Conservation (phyloP, 2,797 vertebrate species). For the Rhinella marina region DNA sequence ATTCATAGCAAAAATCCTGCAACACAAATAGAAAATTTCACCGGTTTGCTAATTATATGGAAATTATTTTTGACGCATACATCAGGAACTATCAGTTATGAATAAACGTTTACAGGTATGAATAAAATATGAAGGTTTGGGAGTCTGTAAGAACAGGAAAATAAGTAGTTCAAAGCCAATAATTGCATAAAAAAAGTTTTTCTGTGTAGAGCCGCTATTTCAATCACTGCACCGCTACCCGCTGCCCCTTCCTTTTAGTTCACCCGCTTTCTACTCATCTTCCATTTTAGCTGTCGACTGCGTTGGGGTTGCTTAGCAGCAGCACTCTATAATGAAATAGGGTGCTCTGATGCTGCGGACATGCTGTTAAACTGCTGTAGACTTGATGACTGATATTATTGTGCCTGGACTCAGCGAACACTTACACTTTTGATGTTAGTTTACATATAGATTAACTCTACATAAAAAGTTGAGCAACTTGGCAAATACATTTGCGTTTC, state of each 20-base stretch:
- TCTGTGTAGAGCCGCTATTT: conserved; percentile 1
- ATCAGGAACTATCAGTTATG: conserved; percentile 23
- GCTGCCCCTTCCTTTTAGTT: not conserved
- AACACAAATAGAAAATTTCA: conserved; percentile 21
- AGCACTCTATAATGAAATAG: not conserved
- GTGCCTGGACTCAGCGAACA: not conserved
- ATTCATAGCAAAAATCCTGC: conserved; percentile 25
- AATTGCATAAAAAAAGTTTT: conserved; percentile 34
- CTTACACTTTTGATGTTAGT: not conserved
- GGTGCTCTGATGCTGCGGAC: not conserved
- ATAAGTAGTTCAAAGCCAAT: conserved; percentile 23
- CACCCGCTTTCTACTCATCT: not conserved
- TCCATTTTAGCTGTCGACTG: not conserved
- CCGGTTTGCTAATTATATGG: conserved; percentile 45
- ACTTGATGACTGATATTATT: not conserved
- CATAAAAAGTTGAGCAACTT: not conserved
- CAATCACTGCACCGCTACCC: conserved; percentile 13
- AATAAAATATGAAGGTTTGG: conserved; percentile 35
- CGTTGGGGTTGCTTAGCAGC: conserved; percentile 3
- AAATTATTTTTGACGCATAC: conserved; percentile 27
- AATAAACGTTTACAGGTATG: conserved; percentile 25
- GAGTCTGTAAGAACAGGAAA: conserved; percentile 21
- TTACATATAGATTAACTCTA: not conserved
- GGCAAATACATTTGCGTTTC: not conserved
- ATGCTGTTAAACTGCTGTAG: not conserved